A percentile compares a stretch with the other conserved stretches of the same genome.
phyloP scores from a whole-genome alignment of 30 jellyfish, hydroid and myxozoan genomes.

The Nemopilema nomurai region DNA sequence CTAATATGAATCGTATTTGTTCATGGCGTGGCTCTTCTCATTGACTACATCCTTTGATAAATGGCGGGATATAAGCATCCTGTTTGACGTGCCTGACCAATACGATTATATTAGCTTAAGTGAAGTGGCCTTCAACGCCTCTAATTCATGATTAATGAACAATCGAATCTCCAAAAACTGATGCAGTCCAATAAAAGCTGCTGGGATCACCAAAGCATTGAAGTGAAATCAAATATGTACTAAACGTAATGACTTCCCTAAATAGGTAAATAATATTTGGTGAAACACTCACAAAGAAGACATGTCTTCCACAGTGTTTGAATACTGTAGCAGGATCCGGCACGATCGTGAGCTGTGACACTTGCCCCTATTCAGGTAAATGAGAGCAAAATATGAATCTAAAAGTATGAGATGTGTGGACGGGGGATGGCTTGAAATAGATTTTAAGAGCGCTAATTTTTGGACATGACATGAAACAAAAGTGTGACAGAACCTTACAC shows the following conservation, averaged over 20 bases:
- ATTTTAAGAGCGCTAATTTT: no score
- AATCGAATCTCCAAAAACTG: neutral
- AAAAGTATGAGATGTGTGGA: no score
- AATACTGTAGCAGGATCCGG: conserved; percentile 54
- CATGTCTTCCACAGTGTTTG: conserved; percentile 52
- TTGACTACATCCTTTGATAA: neutral
- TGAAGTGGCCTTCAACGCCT: neutral
- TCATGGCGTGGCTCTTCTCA: neutral
- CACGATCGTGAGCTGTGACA: conserved; percentile 44
- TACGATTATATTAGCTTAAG: neutral
- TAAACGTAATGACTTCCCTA: no score
- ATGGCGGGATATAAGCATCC: neutral
- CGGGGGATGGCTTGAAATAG: no score
- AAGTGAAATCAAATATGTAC: neutral
- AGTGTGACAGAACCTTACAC: no score
- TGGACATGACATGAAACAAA: no score
- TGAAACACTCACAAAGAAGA: conserved; percentile 52
- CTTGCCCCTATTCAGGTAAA: conserved; percentile 65
- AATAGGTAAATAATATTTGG: no score
- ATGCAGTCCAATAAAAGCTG: neutral
- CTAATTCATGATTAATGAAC: neutral
- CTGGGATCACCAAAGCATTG: neutral
- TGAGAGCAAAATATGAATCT: no score
- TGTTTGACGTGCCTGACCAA: neutral
- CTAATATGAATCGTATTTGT: neutral